These are phyloP conservation scores for Seriola aureovittata DNA, from an alignment of 2,113 vertebrate species.

Conservation along the genomic window DNA sequence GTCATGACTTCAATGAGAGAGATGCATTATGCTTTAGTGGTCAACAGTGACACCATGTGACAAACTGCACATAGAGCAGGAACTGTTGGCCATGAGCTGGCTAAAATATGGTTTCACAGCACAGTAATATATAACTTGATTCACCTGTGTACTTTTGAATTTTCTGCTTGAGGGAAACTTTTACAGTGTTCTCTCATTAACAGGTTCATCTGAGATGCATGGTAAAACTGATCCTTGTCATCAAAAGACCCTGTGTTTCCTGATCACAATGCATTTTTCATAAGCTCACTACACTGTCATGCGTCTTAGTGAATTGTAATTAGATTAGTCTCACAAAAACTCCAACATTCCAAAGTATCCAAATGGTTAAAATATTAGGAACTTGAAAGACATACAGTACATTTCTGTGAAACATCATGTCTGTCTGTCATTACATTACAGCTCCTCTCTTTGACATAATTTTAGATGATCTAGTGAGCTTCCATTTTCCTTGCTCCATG, in stretches of 20 bases:
- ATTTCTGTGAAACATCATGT: too few species aligned
- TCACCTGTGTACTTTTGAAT: neutral
- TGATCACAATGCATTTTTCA: neutral
- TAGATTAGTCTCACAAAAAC: neutral
- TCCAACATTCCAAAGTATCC: too few species aligned
- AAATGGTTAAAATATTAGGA: too few species aligned
- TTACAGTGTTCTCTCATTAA: too few species aligned
- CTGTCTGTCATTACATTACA: too few species aligned
- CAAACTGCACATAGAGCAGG: neutral
- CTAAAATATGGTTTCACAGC: neutral
- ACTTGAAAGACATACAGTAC: too few species aligned
- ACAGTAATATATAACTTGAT: neutral
- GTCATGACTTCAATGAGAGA: conserved; percentile 29
- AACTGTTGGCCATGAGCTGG: neutral
- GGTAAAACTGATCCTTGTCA: neutral
- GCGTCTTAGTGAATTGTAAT: neutral
- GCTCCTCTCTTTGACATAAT: too few species aligned
- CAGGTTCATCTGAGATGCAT: too few species aligned
- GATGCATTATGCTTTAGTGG: conserved; percentile 45
- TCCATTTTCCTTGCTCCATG: too few species aligned
- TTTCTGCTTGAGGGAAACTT: too few species aligned
- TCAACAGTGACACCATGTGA: conserved; percentile 81
- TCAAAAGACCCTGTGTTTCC: neutral
- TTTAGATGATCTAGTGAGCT: too few species aligned
- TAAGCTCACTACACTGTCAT: neutral